phyloP scores from a whole-genome alignment of 1,140 invertebrate genomes.

The Halesus radiatus region DNA sequence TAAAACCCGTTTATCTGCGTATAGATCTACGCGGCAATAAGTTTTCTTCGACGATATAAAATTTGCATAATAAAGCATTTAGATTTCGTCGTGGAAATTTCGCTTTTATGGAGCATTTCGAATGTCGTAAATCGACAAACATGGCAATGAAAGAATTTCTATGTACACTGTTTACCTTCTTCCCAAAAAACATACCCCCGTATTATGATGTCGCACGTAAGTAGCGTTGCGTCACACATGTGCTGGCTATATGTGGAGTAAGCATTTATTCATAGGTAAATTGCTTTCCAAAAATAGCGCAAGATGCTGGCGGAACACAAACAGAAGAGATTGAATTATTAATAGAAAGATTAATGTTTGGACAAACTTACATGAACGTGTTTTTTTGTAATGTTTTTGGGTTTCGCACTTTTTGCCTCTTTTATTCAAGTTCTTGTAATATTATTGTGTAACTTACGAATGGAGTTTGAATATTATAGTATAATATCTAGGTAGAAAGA shows the following conservation, averaged over 20 bases:
- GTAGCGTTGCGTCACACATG: neutral
- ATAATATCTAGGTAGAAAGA: too few species aligned
- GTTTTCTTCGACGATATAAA: constrained; percentile 52
- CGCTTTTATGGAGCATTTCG: constrained; percentile 52
- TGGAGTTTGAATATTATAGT: too few species aligned
- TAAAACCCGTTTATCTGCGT: constrained; percentile 47
- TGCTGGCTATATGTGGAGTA: constrained; percentile 14
- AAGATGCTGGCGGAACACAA: too few species aligned
- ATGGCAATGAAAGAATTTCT: constrained; percentile 47
- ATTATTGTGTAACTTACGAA: too few species aligned
- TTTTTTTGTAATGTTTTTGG: too few species aligned
- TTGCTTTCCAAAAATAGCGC: constrained; percentile 1
- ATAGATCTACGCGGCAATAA: constrained; percentile 50
- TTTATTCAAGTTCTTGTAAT: too few species aligned
- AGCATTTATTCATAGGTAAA: constrained; percentile 10
- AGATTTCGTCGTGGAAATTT: constrained; percentile 50
- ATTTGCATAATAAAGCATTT: constrained; percentile 56
- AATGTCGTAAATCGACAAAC: constrained; percentile 50
- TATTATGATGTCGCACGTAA: neutral
- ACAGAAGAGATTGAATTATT: neutral
- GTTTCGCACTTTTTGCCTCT: too few species aligned
- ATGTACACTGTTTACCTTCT: constrained; percentile 34
- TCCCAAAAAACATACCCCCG: neutral
- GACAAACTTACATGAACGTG: constrained; percentile 1
- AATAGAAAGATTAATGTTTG: neutral